Conservation (phyloP, 2,113 vertebrate species). For the Nyctereutes procyonoides region DNA sequence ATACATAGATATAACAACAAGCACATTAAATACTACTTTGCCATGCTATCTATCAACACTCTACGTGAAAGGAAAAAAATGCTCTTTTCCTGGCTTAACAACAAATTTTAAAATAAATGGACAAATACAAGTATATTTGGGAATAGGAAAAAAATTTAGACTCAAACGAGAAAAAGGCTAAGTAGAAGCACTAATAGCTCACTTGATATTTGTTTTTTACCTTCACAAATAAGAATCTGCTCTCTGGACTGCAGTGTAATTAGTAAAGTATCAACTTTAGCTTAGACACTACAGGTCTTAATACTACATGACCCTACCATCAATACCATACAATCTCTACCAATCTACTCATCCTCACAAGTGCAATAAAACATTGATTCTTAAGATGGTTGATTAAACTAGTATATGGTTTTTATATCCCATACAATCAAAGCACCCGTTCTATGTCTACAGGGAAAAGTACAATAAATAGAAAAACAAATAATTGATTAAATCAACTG, state of each 20-base stretch:
- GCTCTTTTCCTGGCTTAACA: background rate
- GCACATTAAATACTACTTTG: background rate
- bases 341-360: background rate
- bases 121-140: background rate
- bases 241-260: background rate
- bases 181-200: background rate
- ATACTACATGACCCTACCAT: background rate
- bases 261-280: background rate
- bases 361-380: background rate
- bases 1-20: background rate
- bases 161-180: background rate
- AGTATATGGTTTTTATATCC: background rate
- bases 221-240: slow-evolving; percentile 6
- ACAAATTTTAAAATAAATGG: background rate
- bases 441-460: background rate
- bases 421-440: background rate
- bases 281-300: background rate
- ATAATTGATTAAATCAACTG: background rate
- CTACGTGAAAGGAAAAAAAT: background rate
- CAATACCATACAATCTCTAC: background rate
- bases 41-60: background rate
- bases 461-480: background rate
- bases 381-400: background rate
- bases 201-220: background rate
- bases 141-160: background rate